Evolutionary conservation across 2,888 invertebrate genomes (phyloP), one percentile per base, ranked within the genome.

Genomic region (Agrypnus murinus): DNA sequence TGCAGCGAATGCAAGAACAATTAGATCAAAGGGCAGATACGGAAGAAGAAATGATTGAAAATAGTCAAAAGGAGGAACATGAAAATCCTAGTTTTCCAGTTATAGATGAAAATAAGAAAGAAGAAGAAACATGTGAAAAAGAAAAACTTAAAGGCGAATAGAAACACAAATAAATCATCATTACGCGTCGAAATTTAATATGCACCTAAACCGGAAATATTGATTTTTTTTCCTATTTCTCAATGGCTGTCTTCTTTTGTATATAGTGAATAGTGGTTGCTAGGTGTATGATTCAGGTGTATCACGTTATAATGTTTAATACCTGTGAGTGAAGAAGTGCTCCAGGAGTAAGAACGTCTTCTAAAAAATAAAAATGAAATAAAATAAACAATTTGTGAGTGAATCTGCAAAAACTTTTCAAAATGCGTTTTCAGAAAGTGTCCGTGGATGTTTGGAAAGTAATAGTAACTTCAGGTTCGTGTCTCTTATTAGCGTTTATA

Each of bases 341-440:
- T 36, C 1, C 12, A 15, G 3, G n/a, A 50, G 32, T 40, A 25
- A 25, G 25, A 25, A 2, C 2, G 25, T 25, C 3, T 25, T 25
- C 5, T 25, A 25, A 25, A 5, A 3, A 25, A n/a, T 25, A 3
- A 25, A 25, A 25, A 31, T 50, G 10, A 31, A 50, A 50, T 50
- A 50, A 25, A 25, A 32, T 2, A n/a, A n/a, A n/a, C n/a, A n/a
- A n/a, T n/a, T n/a, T n/a, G n/a, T n/a, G n/a, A n/a, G n/a, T n/a
- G n/a, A n/a, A n/a, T n/a, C n/a, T n/a, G n/a, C n/a, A n/a, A n/a
- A n/a, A n/a, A 25, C 5, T 5, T 5, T 25, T 38, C 14, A 81
- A 77, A 79, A 92, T 92, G 91, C 89, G 89, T 81, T 84, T 88
- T 73, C 92, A 92, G 83, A 89, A 91, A 87, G 90, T 93, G 0